Percentiles rank a stretch among this genome's conserved stretches.
Conservation (phyloP, 2,797 vertebrate genomes). For the Merluccius polli region DNA sequence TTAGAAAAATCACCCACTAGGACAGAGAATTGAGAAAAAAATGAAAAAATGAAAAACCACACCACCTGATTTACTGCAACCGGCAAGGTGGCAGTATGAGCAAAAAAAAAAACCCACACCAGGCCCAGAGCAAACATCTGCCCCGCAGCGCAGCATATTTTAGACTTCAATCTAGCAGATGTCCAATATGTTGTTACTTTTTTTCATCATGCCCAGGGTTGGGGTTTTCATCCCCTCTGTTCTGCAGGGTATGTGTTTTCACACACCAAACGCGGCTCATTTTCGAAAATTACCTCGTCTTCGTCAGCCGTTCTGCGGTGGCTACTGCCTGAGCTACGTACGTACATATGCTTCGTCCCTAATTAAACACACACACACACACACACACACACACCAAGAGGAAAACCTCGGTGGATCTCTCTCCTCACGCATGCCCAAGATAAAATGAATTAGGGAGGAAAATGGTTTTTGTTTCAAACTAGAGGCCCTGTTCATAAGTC, state of each 20-base stretch:
- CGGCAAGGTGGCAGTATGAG: slow-evolving; percentile 50
- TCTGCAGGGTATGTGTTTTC: slow-evolving; percentile 82
- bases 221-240: slow-evolving; percentile 74
- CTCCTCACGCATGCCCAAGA: slow-evolving; percentile 28
- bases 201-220: slow-evolving; percentile 79
- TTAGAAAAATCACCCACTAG: neutral
- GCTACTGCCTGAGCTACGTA: slow-evolving; percentile 13
- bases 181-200: slow-evolving; percentile 81
- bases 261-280: slow-evolving; percentile 68
- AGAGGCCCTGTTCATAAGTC: slow-evolving; percentile 40
- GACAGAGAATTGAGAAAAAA: neutral
- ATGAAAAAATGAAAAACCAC: neutral
- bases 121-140: slow-evolving; percentile 75
- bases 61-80: slow-evolving; percentile 57
- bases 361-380: slow-evolving; percentile 37
- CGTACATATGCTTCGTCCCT: slow-evolving; percentile 14
- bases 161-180: slow-evolving; percentile 79
- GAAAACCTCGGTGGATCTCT: slow-evolving; percentile 28
- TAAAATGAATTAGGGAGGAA: slow-evolving; percentile 35
- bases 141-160: slow-evolving; percentile 62
- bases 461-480: slow-evolving; percentile 47
- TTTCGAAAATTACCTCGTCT: slow-evolving; percentile 71
- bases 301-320: slow-evolving; percentile 43
- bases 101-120: slow-evolving; percentile 8
- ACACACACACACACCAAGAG: slow-evolving; percentile 2